Evolutionary conservation across 2,113 vertebrate species (phyloP), one percentile per base, ranked within the genome.

Genomic region (Heptranchias perlo): DNA sequence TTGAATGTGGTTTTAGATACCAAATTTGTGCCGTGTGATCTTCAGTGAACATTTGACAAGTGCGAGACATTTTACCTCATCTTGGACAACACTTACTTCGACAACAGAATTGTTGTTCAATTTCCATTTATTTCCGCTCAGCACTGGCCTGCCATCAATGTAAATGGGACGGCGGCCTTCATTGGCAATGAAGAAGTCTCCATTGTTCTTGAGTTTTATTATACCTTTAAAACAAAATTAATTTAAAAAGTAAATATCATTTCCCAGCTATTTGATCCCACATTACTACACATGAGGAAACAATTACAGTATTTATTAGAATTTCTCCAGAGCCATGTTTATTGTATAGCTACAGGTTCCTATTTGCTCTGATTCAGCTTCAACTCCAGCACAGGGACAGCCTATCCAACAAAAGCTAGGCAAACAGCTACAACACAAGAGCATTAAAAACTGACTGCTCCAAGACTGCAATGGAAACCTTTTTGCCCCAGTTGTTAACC

Each of bases 71-170:
- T 93, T 61, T 35, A 39, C 35, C 58, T 93, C 28, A 6, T 35
- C 35, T 93, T 44, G 4, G 16, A 1, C 0, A 0, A 11, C 3
- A 2, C 96, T 97, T 97, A 99, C 99, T 98, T 99, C 99, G 96
- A 99, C 98, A 92, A 99, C 99, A 0, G 99, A 99, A 97, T 99
- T 99, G 97, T 99, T 99, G 97, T 98, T 99, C 82, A 99, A 98
- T 96, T 99, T 99, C 99, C 99, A 99, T 96, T 99, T 99, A 97
- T 98, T 99, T 8, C 99, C 99, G 0, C 98, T 98, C 0, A 99
- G 98, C 58, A 99, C 99, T 0, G 99, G 99, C 96, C 99, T 98
- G 13, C 99, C 99, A 0, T 99, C 99, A 0, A 99, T 99, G 96
- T 99, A 99, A 97, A 99, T 98, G 44, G 99, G 99, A 96, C 99